Base-by-base conservation (phyloP, 2,113 vertebrate genomes). In the Pseudopipra pipra region DNA sequence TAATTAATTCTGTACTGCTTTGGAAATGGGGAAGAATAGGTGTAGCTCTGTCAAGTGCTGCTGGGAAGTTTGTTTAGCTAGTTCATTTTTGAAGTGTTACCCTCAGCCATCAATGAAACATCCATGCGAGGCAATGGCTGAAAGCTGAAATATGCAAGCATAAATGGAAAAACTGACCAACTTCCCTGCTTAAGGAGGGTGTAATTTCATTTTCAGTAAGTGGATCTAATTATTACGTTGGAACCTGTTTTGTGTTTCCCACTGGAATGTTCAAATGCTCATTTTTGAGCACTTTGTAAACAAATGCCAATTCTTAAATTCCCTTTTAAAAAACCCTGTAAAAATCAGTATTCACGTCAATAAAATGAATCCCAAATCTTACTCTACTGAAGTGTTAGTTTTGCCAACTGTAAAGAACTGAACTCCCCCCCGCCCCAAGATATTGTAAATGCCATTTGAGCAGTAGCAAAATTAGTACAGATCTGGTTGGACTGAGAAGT, bases 1-100 rank as follows among this genome's bases (percentile, higher is more conserved):
- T 98, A 98, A 98, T 98, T 98, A 98, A 98, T 98, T 98, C 98
- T 98, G 98, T 97, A 97, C 98, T 98, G 98, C 98, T 98, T 98
- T 98, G 98, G 98, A 98, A 98, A 97, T 98, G 97, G 98, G 97
- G 94, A 98, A 98, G 98, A 98, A 98, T 98, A 98, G 98, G 98
- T 98, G 97, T 98, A 98, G 98, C 95, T 98, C 98, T 98, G 98
- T 98, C 98, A 98, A 98, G 98, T 98, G 97, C 98, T 98, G 97
- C 97, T 98, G 98, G 98, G 97, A 98, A 98, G 98, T 98, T 98
- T 98, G 98, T 98, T 98, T 98, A 98, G 98, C 97, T 98, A 96
- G 97, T 98, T 98, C 97, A 94, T 98, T 98, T 98, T 97, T 98
- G 98, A 98, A 98, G 98, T 98, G 98, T 98, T 98, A 98, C 96